A percentile compares a stretch with the other conserved stretches of the same genome.
These are phyloP conservation scores for Phasia obesa DNA, from an alignment of 2,888 invertebrate genomes.

Conservation along the genomic window DNA sequence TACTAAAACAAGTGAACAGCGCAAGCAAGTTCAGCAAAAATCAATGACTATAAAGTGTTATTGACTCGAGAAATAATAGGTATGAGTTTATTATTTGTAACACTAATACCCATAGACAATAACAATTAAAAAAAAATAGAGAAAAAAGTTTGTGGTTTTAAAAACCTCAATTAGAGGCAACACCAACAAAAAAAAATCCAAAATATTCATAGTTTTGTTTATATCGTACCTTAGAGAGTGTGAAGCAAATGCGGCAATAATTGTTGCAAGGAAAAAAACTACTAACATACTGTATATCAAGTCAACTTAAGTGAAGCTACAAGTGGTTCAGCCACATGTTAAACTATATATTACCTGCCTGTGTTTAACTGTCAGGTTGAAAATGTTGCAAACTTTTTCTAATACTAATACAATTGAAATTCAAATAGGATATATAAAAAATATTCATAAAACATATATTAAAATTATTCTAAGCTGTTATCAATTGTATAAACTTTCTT, in stretches of 20 bases:
- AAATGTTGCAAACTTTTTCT: not conserved
- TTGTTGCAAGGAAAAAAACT: not conserved
- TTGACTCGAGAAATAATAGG: not conserved
- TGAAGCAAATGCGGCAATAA: not conserved
- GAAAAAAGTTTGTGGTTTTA: not conserved
- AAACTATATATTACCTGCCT: not conserved
- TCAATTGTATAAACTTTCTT: no score
- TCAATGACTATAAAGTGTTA: not conserved
- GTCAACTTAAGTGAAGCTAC: no score
- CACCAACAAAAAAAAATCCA: not conserved
- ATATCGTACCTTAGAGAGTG: not conserved
- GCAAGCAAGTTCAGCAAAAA: not conserved
- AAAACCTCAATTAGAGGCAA: constrained; percentile 2
- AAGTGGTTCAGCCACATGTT: not conserved
- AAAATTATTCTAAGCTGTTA: not conserved
- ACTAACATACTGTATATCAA: no score
- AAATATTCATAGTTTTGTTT: no score
- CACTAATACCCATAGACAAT: not conserved
- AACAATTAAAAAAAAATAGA: not conserved
- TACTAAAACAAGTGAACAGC: not conserved
- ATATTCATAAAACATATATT: not conserved
- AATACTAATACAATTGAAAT: not conserved
- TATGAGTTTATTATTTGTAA: not conserved
- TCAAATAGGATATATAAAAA: not conserved
- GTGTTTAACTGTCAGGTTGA: not conserved